Evolutionary conservation across 1,140 invertebrate species (phyloP), one percentile per base, ranked within the genome.

Genomic region (Trichogramma pretiosum): DNA sequence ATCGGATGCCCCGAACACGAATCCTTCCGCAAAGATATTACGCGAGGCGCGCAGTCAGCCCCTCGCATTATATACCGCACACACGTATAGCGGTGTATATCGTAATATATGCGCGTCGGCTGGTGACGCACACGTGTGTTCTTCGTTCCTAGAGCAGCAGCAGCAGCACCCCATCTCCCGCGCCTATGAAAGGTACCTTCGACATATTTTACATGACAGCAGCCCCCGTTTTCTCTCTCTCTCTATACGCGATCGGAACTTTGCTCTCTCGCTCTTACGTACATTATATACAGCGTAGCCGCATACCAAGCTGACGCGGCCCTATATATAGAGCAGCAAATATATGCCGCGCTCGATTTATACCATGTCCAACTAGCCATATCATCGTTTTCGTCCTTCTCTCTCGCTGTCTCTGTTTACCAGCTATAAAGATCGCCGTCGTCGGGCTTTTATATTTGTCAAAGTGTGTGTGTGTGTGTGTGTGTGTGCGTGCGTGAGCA

Each of bases 291-390:
- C 24, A 37, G 42, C 21, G 42, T 16, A 19, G 21, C 30, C 28
- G 23, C n/a, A 42, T 22, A 8, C 18, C 38, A 24, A 13, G 30
- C 30, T 34, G n/a, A 11, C 51, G 37, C 43, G n/a, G 22, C 38
- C 38, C 46, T 50, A 42, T 52, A 46, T 53, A 56, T 46, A 50
- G 53, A 54, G 55, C 43, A 53, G 55, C 51, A 51, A 54, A 56
- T 55, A 57, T 57, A 63, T 63, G 61, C 59, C 58, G 57, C 58
- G 56, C 53, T 62, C 58, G 58, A 62, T n/a, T n/a, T n/a, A n/a
- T n/a, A n/a, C n/a, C n/a, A 65, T 61, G 62, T 58, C 57, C 64
- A 64, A 66, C 61, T 66, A 64, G 64, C 61, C 64, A 57, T 62
- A 62, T 64, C 64, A 58, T 59, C 55, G 60, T 53, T n/a, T n/a